Evolutionary conservation across 2,888 invertebrate species (phyloP).

Genomic region (Melanostoma mellinum): DNA sequence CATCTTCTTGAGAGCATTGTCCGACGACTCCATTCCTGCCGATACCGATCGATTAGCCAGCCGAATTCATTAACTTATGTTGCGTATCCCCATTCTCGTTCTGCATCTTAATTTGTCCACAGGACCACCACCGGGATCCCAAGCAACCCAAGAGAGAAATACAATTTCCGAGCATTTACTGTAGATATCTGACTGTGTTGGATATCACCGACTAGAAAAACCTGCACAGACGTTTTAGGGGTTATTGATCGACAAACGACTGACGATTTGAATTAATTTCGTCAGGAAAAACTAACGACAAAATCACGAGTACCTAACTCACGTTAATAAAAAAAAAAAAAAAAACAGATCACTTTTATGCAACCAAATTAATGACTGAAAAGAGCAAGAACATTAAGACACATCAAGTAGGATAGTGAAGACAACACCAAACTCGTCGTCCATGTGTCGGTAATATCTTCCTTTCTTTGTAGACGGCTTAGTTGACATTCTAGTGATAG

Average conservation of each 20-base stretch:
- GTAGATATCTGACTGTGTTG: neutral
- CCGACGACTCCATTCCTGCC: conserved; percentile 28
- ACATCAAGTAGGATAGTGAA: conserved; percentile 32
- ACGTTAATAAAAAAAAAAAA: neutral
- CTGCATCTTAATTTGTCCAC: conserved; percentile 41
- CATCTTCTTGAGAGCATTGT: conserved; percentile 39
- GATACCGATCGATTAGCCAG: conserved; percentile 44
- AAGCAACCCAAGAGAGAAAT: neutral
- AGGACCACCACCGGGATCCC: conserved; percentile 20
- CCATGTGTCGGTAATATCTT: conserved; percentile 1
- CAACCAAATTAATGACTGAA: conserved; percentile 27
- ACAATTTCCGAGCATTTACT: too few species aligned
- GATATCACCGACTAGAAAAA: conserved; percentile 14
- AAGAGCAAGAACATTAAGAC: conserved; percentile 4
- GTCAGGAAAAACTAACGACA: conserved; percentile 22
- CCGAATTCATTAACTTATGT: conserved; percentile 52
- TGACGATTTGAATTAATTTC: conserved; percentile 61
- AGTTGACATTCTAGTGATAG: conserved; percentile 67
- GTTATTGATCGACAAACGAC: conserved; percentile 67
- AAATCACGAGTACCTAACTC: conserved; percentile 45
- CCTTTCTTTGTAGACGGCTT: conserved; percentile 64
- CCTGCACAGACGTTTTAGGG: conserved; percentile 35
- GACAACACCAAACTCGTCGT: conserved; percentile 22
- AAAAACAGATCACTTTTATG: conserved; percentile 56
- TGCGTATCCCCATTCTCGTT: conserved; percentile 16